Conservation (phyloP, 2,888 invertebrate species). For the Cheiracanthium punctorium region DNA sequence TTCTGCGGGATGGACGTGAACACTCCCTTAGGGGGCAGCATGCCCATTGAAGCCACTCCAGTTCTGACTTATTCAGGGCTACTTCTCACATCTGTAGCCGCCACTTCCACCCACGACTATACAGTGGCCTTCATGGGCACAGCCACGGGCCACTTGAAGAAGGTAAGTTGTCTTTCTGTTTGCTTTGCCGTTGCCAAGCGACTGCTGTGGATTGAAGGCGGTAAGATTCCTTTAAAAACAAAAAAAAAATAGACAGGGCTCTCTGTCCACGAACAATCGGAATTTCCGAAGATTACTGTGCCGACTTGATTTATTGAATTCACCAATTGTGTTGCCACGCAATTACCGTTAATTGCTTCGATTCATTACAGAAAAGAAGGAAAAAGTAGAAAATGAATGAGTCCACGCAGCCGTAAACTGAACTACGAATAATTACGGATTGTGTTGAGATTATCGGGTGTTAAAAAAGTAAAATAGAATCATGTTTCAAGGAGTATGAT, state of each 20-base stretch:
- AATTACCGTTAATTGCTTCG: constrained; percentile 1
- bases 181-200: constrained; percentile 1
- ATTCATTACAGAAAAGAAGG: background rate
- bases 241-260: background rate
- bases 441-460: background rate
- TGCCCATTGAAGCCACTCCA: constrained; percentile 90
- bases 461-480: background rate
- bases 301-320: constrained; percentile 1
- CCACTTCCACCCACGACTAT: constrained; percentile 95
- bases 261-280: background rate
- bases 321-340: background rate
- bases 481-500: background rate
- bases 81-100: constrained; percentile 93
- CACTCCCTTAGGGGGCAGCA: constrained; percentile 94
- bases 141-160: constrained; percentile 91
- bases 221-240: background rate
- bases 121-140: constrained; percentile 98
- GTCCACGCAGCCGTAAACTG: background rate
- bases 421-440: background rate
- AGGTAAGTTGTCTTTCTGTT: constrained; percentile 79
- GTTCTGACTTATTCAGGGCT: constrained; percentile 86
- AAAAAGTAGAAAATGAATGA: background rate
- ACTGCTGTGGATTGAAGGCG: background rate
- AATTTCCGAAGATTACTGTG: background rate
- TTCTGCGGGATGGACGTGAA: constrained; percentile 97